Percentiles rank a stretch among this genome's conserved stretches.
phyloP scores from a whole-genome alignment of 1,140 invertebrate genomes.

The Lethrus apterus region DNA sequence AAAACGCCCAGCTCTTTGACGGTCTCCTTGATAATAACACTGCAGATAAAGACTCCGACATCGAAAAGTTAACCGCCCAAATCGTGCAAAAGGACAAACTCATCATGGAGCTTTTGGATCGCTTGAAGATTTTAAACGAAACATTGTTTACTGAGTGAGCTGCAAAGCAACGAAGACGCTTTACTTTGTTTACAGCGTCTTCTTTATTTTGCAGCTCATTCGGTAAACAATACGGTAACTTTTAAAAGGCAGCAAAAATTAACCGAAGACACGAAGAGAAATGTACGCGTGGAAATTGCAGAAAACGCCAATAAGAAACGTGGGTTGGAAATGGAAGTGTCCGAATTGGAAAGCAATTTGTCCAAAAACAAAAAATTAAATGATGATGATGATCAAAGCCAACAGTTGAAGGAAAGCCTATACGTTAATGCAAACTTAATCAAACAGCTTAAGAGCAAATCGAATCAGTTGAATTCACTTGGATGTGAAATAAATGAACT shows the following conservation, averaged over 20 bases:
- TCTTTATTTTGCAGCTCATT: no score
- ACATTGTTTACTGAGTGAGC: constrained; percentile 45
- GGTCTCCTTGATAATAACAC: constrained; percentile 55
- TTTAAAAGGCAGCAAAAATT: constrained; percentile 52
- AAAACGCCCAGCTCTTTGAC: constrained; percentile 44
- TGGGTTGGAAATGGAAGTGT: constrained; percentile 43
- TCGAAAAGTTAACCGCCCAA: constrained; percentile 48
- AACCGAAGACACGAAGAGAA: constrained; percentile 47
- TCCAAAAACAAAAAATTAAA: constrained; percentile 26
- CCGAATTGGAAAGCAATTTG: constrained; percentile 40
- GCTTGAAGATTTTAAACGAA: constrained; percentile 40
- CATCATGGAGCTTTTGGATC: constrained; percentile 22
- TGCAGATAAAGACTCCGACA: constrained; percentile 60
- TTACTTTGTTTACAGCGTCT: no score
- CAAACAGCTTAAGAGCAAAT: constrained; percentile 45
- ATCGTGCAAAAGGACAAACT: constrained; percentile 20
- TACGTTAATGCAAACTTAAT: constrained; percentile 35
- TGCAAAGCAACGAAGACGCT: constrained; percentile 46
- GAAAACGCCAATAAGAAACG: constrained; percentile 50
- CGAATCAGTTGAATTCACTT: constrained; percentile 20
- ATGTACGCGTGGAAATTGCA: constrained; percentile 49
- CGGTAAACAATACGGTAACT: constrained; percentile 46
- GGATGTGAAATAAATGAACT: constrained; percentile 33
- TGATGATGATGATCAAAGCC: constrained; percentile 23
- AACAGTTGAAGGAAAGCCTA: constrained; percentile 21